Evolutionary conservation across 2,797 vertebrate genomes (phyloP), one percentile per base, ranked within the genome.

Genomic region (Sebastes iracundus): DNA sequence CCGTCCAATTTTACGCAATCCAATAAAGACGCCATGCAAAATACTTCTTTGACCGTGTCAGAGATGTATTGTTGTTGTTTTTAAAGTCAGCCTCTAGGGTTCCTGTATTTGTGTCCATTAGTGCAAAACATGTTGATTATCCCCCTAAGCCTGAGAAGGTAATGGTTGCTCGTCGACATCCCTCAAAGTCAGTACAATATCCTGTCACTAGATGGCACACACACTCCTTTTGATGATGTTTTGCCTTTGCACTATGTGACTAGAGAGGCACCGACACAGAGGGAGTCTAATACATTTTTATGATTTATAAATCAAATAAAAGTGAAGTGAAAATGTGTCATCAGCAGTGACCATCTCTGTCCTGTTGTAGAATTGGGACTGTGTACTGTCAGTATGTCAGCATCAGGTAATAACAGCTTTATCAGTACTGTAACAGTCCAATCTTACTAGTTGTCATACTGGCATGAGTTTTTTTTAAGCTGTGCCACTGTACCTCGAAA

Each of bases 161-260:
- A 27, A 14, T n/a, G 4, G 12, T 23, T 25, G 2, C 4, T 14
- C 22, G 10, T 63, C 2, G 6, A 1, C 0, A 3, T 59, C 28
- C 5, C 3, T 12, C 4, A 14, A 18, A 42, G 23, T 67, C 32
- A 63, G 42, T 79, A 72, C 68, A 81, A n/a, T 16, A 32, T 68
- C 6, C 13, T 38, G 49, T 33, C 93, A 86, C 87, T 88, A 94
- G 94, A 88, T 90, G 92, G 87, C 90, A 61, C 0, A 56, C 71
- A 25, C 28, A 28, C 58, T 64, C 1, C 30, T 65, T 81, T 74
- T 13, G 65, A 60, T 30, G 1, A 28, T 28, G 42, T 46, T 64
- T 71, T 30, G 13, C 10, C n/a, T 25, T 27, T 46, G 20, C 14
- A 56, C 1, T 11, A 7, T 32, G 35, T 25, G 9, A 33, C 5